phyloP scores from a whole-genome alignment of 2,113 vertebrate genomes.

The Xenopus borealis region DNA sequence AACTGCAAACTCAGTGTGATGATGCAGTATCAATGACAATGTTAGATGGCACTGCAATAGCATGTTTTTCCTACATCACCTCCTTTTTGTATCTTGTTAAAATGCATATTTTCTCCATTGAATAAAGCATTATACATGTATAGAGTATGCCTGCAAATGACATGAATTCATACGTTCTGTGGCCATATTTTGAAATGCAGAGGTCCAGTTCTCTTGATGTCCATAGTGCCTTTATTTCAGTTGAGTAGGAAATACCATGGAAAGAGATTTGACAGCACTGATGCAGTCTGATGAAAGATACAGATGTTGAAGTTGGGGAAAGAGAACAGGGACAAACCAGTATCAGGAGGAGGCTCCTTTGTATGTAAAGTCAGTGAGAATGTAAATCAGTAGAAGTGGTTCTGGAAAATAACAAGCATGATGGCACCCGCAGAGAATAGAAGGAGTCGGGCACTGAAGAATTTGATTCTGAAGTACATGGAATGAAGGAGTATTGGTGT shows the following conservation, averaged over 20 bases:
- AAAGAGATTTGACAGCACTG: background rate
- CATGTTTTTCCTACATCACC: too few relatives aligned
- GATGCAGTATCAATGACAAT: too few relatives aligned
- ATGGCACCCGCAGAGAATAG: slow-evolving; percentile 31
- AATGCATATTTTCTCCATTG: too few relatives aligned
- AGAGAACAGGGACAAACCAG: slow-evolving; percentile 28
- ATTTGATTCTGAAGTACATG: slow-evolving; percentile 27
- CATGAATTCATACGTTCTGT: too few relatives aligned
- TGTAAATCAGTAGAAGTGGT: slow-evolving; percentile 32
- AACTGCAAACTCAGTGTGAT: too few relatives aligned
- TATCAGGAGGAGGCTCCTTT: slow-evolving; percentile 31
- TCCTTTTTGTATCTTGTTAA: too few relatives aligned
- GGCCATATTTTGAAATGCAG: too few relatives aligned
- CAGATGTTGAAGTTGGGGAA: slow-evolving; percentile 12
- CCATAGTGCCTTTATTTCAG: background rate
- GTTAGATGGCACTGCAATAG: too few relatives aligned
- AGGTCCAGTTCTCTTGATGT: too few relatives aligned
- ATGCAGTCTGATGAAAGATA: slow-evolving; percentile 2
- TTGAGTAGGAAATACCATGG: background rate
- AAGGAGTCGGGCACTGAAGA: slow-evolving; percentile 27
- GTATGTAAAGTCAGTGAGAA: slow-evolving; percentile 11
- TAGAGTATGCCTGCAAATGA: too few relatives aligned
- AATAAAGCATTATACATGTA: too few relatives aligned
- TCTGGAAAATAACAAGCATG: slow-evolving; percentile 44
- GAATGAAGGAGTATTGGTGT: slow-evolving; percentile 40